These are phyloP conservation scores for Heliothis subflexa DNA, from an alignment of 1,140 invertebrate species.

Conservation along the genomic window DNA sequence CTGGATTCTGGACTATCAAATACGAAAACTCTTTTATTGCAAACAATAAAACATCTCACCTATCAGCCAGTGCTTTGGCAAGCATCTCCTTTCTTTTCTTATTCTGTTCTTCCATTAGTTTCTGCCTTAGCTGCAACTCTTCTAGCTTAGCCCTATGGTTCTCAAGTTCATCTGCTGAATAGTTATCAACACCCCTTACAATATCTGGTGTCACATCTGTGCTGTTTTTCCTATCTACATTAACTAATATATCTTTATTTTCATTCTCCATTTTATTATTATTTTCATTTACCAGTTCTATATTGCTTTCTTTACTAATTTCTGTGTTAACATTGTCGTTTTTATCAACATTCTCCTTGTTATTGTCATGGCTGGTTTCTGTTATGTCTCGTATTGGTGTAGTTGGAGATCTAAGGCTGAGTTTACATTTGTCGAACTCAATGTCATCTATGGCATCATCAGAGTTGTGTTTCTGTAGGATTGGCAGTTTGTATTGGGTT, in stretches of 20 bases:
- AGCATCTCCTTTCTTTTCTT: constrained; percentile 90
- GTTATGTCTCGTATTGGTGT: constrained; percentile 47
- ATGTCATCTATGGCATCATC: constrained; percentile 71
- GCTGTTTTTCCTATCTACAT: constrained; percentile 59
- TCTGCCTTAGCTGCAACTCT: constrained; percentile 90
- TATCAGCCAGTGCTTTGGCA: constrained; percentile 90
- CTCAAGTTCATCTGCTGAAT: constrained; percentile 74
- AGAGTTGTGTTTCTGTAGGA: constrained; percentile 61
- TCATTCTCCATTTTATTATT: constrained; percentile 49
- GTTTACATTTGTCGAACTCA: constrained; percentile 77
- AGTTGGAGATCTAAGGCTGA: constrained; percentile 69
- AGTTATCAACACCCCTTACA: constrained; percentile 71
- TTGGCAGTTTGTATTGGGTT: constrained; percentile 63
- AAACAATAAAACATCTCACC: too few relatives aligned
- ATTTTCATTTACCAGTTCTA: constrained; percentile 32
- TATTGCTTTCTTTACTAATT: constrained; percentile 41
- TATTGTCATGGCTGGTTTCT: constrained; percentile 48
- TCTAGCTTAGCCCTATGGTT: constrained; percentile 85
- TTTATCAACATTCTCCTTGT: constrained; percentile 51
- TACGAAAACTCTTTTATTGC: too few relatives aligned
- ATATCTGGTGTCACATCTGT: constrained; percentile 69
- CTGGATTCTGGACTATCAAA: too few relatives aligned
- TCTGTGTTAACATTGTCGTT: constrained; percentile 41
- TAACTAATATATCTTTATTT: constrained; percentile 50
- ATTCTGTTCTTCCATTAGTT: constrained; percentile 92